Evolutionary conservation across 1,140 invertebrate genomes (phyloP), one percentile per base, ranked within the genome.

Genomic region (Drepana arcuata): DNA sequence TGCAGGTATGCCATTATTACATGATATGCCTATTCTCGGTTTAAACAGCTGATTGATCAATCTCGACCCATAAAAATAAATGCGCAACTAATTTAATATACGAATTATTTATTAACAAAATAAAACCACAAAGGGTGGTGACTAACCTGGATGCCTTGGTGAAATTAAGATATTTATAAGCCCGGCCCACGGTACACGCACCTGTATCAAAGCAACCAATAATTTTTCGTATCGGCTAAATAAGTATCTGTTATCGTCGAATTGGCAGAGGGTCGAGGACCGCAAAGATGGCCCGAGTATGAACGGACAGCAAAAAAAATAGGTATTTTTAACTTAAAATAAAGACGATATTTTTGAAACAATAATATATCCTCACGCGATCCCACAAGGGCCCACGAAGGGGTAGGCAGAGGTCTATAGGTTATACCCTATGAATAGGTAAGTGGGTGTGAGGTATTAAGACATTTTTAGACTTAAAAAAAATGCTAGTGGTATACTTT

Each of bases 171-270:
- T 52, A 58, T 77, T 62, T 50, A 54, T n/a, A 77, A 59, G 65
- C 55, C 59, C 58, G 50, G 34, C 37, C 27, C 47, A 35, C 53
- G 62, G 64, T 61, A 57, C 55, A 47, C 48, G 41, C 36, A 12
- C 43, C 28, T 21, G 36, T 45, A 44, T 54, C 48, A 40, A 36
- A 32, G 44, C 52, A 48, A 58, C 67, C 60, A 69, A 73, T 70
- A 74, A 65, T 73, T 70, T 74, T 73, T 73, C 57, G 63, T 68
- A 72, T 63, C 59, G 51, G 41, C 53, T 46, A 61, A 75, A 70
- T 79, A 75, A 79, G 73, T 77, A 77, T 64, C 64, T 68, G 63
- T 57, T 79, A 73, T 81, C 69, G 62, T 47, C 47, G 58, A 66
- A 72, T 68, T 71, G 66, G 71, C 68, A 50, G 57, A 38, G 42